phyloP scores from a whole-genome alignment of 1,140 invertebrate genomes.

The Aplysia californica region DNA sequence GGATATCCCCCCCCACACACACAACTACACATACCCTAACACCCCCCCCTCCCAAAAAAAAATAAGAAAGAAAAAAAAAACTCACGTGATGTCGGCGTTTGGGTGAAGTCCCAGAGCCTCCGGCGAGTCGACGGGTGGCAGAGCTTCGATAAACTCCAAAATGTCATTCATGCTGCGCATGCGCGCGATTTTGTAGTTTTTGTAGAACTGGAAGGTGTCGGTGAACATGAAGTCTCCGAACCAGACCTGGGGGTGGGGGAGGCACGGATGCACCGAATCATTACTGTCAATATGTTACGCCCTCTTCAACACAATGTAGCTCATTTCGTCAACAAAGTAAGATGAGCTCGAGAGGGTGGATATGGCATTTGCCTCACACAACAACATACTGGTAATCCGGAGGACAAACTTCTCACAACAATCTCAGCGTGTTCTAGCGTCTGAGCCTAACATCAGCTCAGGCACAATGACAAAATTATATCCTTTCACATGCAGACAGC shows the following conservation, averaged over 20 bases:
- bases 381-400: too few species aligned
- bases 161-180: conserved; percentile 50
- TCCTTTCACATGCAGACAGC: too few species aligned
- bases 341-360: background rate
- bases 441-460: too few species aligned
- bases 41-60: too few species aligned
- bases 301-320: background rate
- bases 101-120: conserved; percentile 95
- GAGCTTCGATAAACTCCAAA: conserved; percentile 76
- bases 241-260: conserved; percentile 57
- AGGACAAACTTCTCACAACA: too few species aligned
- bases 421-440: too few species aligned
- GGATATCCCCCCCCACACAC: too few species aligned
- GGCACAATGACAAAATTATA: too few species aligned
- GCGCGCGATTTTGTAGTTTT: conserved; percentile 62
- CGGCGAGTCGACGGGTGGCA: conserved; percentile 88
- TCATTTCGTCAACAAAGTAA: background rate
- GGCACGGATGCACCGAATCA: background rate
- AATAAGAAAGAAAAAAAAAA: too few species aligned
- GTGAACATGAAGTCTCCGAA: conserved; percentile 66
- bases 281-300: background rate
- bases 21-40: too few species aligned
- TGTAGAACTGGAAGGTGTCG: conserved; percentile 63
- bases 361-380: too few species aligned
- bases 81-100: conserved; percentile 91